Evolutionary conservation across 2,888 invertebrate species (phyloP).

Genomic region (Platynereis dumerilii): DNA sequence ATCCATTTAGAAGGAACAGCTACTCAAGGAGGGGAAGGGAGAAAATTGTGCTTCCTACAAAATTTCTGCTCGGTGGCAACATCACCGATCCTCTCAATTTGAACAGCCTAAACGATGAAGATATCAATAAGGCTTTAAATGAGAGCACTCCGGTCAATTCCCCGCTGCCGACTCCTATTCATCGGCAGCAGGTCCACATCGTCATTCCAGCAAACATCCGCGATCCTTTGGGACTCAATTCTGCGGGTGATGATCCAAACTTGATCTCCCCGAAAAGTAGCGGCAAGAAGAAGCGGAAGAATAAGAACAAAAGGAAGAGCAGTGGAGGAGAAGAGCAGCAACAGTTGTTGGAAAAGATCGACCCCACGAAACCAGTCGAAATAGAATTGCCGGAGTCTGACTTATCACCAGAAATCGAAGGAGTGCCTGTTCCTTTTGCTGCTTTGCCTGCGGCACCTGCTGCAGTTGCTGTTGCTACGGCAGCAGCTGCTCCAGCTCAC

Average conservation of each 20-base stretch:
- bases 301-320: constrained; percentile 46
- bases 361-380: constrained; percentile 14
- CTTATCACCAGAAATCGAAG: no score
- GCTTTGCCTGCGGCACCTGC: constrained; percentile 9
- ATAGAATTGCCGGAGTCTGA: constrained; percentile 2
- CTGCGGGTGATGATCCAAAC: constrained; percentile 49
- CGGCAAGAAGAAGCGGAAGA: constrained; percentile 43
- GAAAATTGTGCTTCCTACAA: constrained; percentile 81
- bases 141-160: constrained; percentile 92
- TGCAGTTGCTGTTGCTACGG: not conserved
- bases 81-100: constrained; percentile 94
- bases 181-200: constrained; percentile 89
- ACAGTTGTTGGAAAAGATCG: not conserved
- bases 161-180: constrained; percentile 71
- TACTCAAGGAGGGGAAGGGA: constrained; percentile 2
- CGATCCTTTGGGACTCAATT: constrained; percentile 84
- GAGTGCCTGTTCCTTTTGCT: not conserved
- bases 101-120: constrained; percentile 76
- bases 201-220: constrained; percentile 89
- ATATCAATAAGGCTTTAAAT: constrained; percentile 66
- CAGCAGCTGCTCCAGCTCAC: not conserved
- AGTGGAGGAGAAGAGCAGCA: constrained; percentile 20
- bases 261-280: constrained; percentile 29
- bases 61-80: constrained; percentile 92
- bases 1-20: constrained; percentile 2